A percentile compares a stretch with the other conserved stretches of the same genome.
Evolutionary conservation across 2,113 vertebrate genomes (phyloP).

Genomic region (Catharus fuscescens): DNA sequence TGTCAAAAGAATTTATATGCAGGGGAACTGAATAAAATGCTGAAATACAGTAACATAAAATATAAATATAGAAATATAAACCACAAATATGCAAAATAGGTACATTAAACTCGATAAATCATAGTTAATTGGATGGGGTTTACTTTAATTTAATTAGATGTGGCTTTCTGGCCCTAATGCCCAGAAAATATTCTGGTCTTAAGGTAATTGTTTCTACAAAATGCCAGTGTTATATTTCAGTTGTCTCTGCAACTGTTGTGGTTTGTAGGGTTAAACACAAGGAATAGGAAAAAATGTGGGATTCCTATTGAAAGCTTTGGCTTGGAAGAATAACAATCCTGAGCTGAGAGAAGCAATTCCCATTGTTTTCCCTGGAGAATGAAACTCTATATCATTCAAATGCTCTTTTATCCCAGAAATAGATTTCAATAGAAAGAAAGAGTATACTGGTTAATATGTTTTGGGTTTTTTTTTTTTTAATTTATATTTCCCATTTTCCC

Average conservation of each 20-base stretch:
- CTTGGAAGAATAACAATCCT: neutral
- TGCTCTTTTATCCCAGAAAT: neutral
- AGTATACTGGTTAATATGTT: neutral
- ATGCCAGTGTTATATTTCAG: neutral
- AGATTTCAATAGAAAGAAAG: neutral
- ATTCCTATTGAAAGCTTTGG: neutral
- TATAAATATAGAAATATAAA: neutral
- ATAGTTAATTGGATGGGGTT: neutral
- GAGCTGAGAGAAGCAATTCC: neutral
- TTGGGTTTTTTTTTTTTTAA: no score
- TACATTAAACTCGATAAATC: neutral
- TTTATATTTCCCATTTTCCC: neutral
- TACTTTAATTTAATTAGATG: constrained; percentile 37
- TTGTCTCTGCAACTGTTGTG: neutral
- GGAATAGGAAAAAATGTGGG: neutral
- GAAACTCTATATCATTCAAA: neutral
- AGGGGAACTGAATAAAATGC: neutral
- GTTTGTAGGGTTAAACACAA: neutral
- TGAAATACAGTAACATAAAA: neutral
- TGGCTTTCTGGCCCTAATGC: neutral
- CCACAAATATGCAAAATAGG: neutral
- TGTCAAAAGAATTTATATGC: neutral
- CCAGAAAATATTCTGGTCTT: neutral
- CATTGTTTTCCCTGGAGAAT: neutral
- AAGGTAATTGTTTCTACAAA: neutral